These are phyloP conservation scores for Erethizon dorsatum DNA, from an alignment of 2,797 vertebrate genomes.

Conservation along the genomic window DNA sequence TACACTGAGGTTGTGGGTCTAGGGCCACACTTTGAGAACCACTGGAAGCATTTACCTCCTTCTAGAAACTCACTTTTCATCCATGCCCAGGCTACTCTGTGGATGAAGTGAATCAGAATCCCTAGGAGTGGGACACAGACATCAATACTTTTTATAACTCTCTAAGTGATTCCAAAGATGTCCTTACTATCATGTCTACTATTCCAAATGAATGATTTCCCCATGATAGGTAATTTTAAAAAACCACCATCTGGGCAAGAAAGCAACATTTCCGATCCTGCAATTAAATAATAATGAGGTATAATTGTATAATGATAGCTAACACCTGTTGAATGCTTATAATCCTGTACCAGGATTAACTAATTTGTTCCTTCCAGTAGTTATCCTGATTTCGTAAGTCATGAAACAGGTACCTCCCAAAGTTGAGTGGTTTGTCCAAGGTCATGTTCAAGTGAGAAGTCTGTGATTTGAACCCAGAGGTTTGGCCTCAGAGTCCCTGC, in stretches of 20 bases:
- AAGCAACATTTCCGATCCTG: neutral
- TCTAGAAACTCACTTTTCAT: neutral
- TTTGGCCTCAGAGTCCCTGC: neutral
- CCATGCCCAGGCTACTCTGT: neutral
- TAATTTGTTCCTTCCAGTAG: neutral
- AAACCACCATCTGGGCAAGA: neutral
- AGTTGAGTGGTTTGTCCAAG: constrained; percentile 13
- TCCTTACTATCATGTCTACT: neutral
- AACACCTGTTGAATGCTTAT: neutral
- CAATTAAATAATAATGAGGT: neutral
- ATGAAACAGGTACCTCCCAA: neutral
- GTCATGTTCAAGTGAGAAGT: neutral
- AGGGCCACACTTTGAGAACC: neutral
- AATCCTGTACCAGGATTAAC: neutral
- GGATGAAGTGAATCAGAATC: neutral
- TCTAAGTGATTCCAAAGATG: neutral
- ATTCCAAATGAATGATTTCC: neutral
- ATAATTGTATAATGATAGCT: neutral
- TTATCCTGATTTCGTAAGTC: neutral
- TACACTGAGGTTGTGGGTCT: neutral
- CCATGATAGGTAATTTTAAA: neutral
- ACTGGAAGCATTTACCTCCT: neutral
- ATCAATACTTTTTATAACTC: neutral
- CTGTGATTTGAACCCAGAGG: neutral
- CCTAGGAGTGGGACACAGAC: neutral